These are phyloP conservation scores for Hetaerina titia DNA, from an alignment of 2,888 invertebrate species.

Conservation along the genomic window DNA sequence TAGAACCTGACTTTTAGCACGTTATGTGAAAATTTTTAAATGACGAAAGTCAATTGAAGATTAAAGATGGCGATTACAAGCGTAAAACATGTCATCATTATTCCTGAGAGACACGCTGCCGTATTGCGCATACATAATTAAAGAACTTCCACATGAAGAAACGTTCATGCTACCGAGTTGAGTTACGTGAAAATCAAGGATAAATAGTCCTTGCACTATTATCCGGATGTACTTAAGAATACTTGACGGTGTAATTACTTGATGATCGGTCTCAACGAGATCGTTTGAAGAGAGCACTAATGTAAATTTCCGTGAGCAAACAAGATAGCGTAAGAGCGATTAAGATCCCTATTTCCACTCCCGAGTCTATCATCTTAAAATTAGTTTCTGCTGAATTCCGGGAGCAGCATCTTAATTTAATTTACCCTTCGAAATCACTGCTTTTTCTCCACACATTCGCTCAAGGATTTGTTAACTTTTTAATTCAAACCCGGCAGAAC, in stretches of 20 bases:
- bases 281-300: background rate
- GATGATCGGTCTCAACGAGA: background rate
- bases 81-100: no score
- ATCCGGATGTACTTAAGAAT: background rate
- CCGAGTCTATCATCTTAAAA: background rate
- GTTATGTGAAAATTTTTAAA: no score
- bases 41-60: no score
- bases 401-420: background rate
- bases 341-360: background rate
- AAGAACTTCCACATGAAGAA: no score
- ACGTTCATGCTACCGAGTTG: background rate
- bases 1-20: no score
- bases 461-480: no score
- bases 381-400: background rate
- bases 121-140: no score
- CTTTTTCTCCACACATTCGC: background rate
- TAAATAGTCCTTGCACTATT: background rate
- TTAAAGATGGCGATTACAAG: no score
- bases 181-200: background rate
- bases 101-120: no score
- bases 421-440: background rate
- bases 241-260: background rate
- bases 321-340: background rate
- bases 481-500: no score
- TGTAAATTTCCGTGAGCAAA: background rate